Conservation (phyloP, 53 echinoderm and acorn worm genomes). For the Temnopleurus reevesii region DNA sequence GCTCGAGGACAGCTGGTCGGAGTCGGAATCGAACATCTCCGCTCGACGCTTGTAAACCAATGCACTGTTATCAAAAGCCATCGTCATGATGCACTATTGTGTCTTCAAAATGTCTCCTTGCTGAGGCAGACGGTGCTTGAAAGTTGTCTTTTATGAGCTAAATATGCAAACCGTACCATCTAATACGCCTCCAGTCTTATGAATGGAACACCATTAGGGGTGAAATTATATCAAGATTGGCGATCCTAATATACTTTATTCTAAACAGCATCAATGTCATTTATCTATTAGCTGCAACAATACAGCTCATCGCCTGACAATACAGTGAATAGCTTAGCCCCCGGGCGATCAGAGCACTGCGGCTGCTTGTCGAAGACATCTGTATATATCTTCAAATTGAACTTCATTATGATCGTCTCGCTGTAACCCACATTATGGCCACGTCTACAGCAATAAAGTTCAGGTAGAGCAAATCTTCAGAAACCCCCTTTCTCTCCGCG, state of each 20-base stretch:
- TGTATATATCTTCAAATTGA: constrained; percentile 16
- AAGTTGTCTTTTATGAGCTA: background rate
- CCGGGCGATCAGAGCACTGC: constrained; percentile 10
- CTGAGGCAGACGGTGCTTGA: background rate
- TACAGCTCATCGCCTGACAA: background rate
- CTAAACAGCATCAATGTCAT: constrained; percentile 24
- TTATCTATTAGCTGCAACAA: constrained; percentile 31
- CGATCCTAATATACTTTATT: constrained; percentile 1
- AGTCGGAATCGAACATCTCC: constrained; percentile 44
- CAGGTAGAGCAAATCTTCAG: background rate
- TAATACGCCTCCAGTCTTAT: background rate
- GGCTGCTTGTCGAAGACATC: background rate
- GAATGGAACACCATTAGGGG: background rate
- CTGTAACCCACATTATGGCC: background rate
- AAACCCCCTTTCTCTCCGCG: background rate
- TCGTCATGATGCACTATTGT: background rate
- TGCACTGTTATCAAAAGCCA: constrained; percentile 36
- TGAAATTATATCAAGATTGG: constrained; percentile 17
- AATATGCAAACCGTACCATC: background rate
- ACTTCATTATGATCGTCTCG: constrained; percentile 11
- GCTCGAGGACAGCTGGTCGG: constrained; percentile 37
- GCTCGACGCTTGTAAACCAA: constrained; percentile 17
- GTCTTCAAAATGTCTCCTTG: background rate
- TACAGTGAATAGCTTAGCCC: constrained; percentile 5
- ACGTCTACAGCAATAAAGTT: background rate